These are phyloP conservation scores for Acrocephalus arundinaceus DNA, from an alignment of 2,113 vertebrate genomes.

Conservation along the genomic window DNA sequence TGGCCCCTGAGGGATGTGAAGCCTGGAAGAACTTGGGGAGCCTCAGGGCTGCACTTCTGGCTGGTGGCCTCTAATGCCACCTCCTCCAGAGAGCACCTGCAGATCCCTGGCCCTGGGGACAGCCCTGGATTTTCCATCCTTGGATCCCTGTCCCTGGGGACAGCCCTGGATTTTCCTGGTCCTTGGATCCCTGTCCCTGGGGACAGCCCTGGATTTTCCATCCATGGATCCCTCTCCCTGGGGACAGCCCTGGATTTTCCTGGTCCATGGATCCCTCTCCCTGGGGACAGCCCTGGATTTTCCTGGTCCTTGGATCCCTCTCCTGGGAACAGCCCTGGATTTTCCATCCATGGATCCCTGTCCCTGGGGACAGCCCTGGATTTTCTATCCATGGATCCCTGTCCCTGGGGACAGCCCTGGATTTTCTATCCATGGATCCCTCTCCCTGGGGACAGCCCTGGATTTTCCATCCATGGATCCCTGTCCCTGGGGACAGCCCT, in stretches of 20 bases:
- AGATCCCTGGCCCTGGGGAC: no score
- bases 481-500: background rate
- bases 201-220: background rate
- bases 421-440: no score
- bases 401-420: background rate
- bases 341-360: no score
- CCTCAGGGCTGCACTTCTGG: background rate
- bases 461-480: no score
- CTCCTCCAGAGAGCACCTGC: background rate
- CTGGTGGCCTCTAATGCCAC: background rate
- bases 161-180: background rate
- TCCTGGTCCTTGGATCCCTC: no score
- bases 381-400: background rate
- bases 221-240: background rate
- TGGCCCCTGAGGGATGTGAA: accelerated
- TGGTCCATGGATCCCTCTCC: background rate
- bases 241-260: background rate
- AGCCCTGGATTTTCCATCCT: background rate
- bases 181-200: background rate
- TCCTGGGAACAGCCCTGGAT: no score
- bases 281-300: no score
- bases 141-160: background rate
- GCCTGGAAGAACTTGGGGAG: background rate
- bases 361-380: no score
- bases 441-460: no score